Percentiles rank a stretch among this genome's conserved stretches.
phyloP scores from a whole-genome alignment of 1,140 invertebrate genomes.

The Rhopalosiphum padi region DNA sequence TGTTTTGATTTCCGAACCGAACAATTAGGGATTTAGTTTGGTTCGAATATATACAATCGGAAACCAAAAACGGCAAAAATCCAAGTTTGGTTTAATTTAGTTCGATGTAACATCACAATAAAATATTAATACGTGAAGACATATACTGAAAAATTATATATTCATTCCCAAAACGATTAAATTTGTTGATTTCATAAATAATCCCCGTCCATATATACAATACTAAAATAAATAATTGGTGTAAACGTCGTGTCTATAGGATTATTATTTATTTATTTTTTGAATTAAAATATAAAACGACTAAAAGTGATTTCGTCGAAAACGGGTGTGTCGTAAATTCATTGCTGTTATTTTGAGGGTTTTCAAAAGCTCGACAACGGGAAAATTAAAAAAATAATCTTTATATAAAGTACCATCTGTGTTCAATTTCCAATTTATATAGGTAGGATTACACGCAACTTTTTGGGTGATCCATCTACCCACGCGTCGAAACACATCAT shows the following conservation, averaged over 20 bases:
- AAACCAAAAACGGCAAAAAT: neutral
- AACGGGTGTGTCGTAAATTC: neutral
- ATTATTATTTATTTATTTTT: neutral
- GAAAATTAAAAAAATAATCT: slow-evolving; percentile 15
- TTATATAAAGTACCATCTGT: neutral
- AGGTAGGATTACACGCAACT: neutral
- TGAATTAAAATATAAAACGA: neutral
- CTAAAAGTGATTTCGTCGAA: neutral
- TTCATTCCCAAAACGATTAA: neutral
- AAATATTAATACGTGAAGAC: neutral
- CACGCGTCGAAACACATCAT: slow-evolving; percentile 12
- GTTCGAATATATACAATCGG: neutral
- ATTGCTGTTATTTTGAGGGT: neutral
- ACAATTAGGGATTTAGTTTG: neutral
- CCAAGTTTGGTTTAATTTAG: neutral
- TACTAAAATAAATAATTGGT: neutral
- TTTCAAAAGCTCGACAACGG: neutral
- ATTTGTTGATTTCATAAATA: neutral
- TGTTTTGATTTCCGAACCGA: neutral
- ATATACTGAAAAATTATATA: neutral
- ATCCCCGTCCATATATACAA: neutral
- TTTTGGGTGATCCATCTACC: slow-evolving; percentile 1
- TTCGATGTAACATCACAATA: neutral
- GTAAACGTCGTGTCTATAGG: neutral
- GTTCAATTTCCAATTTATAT: slow-evolving; percentile 2